These are phyloP conservation scores for Drosophila teissieri DNA, from an alignment of 1,140 invertebrate species.

Conservation along the genomic window DNA sequence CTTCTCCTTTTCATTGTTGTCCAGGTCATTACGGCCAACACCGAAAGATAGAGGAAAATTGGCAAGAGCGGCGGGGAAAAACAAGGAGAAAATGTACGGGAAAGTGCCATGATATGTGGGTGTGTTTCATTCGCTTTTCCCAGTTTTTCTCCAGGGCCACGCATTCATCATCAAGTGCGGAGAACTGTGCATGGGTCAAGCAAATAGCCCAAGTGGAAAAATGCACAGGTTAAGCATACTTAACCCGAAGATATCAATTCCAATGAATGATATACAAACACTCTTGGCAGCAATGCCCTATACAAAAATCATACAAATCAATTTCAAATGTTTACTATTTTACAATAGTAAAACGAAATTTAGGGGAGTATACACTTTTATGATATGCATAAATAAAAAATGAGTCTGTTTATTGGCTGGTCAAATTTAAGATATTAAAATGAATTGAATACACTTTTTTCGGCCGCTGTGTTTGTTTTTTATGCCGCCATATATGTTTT, in stretches of 20 bases:
- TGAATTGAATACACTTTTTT: slow-evolving; percentile 15
- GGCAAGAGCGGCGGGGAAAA: not conserved
- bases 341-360: too few species aligned
- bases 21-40: slow-evolving; percentile 71
- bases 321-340: not conserved
- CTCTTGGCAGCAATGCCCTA: not conserved
- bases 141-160: slow-evolving; percentile 8
- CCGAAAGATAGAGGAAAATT: slow-evolving; percentile 36
- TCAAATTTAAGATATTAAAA: not conserved
- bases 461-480: not conserved
- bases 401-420: not conserved
- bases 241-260: slow-evolving; percentile 16
- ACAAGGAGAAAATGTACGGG: not conserved
- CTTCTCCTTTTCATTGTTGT: slow-evolving; percentile 51
- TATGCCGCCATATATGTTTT: not conserved
- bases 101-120: slow-evolving; percentile 63
- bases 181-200: slow-evolving; percentile 33
- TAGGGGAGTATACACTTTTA: too few species aligned
- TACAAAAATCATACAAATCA: not conserved
- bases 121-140: slow-evolving; percentile 40
- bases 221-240: slow-evolving; percentile 10
- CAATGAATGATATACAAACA: not conserved
- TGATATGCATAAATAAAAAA: not conserved
- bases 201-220: slow-evolving; percentile 9
- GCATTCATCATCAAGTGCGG: slow-evolving; percentile 53